Evolutionary conservation across 2,113 vertebrate genomes (phyloP).

Genomic region (Ictalurus punctatus): DNA sequence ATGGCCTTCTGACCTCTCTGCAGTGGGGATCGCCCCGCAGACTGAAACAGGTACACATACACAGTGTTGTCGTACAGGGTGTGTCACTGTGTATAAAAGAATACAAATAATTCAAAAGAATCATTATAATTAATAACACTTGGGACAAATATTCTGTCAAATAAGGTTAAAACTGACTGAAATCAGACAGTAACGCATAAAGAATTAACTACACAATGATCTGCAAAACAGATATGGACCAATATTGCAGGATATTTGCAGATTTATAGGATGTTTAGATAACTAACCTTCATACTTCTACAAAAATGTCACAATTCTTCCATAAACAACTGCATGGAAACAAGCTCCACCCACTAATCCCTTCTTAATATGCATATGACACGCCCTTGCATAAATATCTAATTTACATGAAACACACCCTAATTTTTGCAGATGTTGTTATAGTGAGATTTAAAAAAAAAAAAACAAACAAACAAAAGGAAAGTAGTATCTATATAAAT

Average conservation of each 20-base stretch:
- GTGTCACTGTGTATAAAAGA: background rate
- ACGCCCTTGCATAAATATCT: background rate
- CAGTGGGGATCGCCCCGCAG: background rate
- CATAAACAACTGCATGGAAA: background rate
- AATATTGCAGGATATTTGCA: background rate
- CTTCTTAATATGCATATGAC: background rate
- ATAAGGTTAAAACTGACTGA: background rate
- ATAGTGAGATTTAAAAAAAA: background rate
- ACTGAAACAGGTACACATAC: slow-evolving; percentile 62
- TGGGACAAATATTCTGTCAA: background rate
- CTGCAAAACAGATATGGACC: background rate
- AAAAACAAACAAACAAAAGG: too few relatives aligned
- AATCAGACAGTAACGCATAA: background rate
- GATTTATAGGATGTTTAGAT: background rate
- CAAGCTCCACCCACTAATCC: background rate
- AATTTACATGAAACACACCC: background rate
- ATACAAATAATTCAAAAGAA: background rate
- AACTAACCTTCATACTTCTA: too few relatives aligned
- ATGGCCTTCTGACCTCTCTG: slow-evolving; percentile 47
- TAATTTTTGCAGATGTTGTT: background rate
- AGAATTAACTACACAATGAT: background rate
- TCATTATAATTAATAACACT: background rate
- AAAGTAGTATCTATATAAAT: background rate
- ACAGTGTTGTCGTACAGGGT: background rate
- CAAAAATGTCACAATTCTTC: background rate